phyloP scores from a whole-genome alignment of 2,797 vertebrate genomes.

The Pristis pectinata region DNA sequence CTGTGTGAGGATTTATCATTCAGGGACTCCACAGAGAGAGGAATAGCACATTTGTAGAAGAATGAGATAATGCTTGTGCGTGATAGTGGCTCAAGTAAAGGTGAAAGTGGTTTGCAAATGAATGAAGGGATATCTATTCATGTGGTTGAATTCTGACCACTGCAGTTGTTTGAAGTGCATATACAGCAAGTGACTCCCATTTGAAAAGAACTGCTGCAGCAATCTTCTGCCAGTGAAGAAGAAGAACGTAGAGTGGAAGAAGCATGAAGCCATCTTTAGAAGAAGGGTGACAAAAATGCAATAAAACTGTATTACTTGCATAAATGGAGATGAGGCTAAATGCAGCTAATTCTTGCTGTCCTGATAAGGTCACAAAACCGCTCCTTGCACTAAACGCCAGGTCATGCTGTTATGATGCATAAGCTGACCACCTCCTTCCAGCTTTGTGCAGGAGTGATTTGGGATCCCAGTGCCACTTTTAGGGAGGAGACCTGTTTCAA shows the following conservation, averaged over 20 bases:
- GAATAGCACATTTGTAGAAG: background rate
- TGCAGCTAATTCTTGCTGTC: background rate
- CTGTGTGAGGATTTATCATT: background rate
- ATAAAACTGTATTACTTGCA: background rate
- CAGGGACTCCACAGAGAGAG: background rate
- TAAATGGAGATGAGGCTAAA: background rate
- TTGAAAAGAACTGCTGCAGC: background rate
- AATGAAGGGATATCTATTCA: background rate
- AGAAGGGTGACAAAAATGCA: background rate
- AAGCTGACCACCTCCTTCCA: background rate
- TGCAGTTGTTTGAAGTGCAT: background rate
- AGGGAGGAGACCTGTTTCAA: background rate
- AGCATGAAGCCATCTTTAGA: background rate
- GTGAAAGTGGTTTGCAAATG: background rate
- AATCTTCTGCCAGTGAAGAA: background rate
- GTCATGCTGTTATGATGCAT: background rate
- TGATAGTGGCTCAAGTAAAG: background rate
- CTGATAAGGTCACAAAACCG: background rate
- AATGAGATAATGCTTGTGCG: background rate
- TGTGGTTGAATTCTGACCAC: background rate
- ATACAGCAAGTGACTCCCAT: background rate
- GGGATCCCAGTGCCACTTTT: background rate
- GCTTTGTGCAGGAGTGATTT: background rate
- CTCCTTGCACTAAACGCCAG: background rate
- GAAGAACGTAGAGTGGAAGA: background rate